Base-by-base conservation (phyloP, 2,797 vertebrate genomes). In the Scolopax bukidnonensis region DNA sequence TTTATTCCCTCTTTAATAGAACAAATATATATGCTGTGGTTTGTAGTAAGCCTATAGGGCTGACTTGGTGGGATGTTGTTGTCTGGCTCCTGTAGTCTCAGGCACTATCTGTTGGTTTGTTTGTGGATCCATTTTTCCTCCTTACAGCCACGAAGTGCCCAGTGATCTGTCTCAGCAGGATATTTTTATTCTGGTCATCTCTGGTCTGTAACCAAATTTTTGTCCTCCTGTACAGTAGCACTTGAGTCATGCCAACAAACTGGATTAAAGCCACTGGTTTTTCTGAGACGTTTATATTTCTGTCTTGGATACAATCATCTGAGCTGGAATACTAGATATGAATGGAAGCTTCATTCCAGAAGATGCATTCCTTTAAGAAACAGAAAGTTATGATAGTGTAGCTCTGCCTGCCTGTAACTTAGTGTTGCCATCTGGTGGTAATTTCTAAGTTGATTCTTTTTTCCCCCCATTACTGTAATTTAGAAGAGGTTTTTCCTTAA, bases 361-460 rank as follows among this genome's bases (percentile, higher is more conserved):
- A 74, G 50, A 25, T 43, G 15, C 76, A 17, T 89, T 89, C 50
- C 61, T 88, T 92, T 36, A 57, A 14, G 54, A 74, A 95, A 91
- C 30, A 8, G 20, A 15, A 89, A 90, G 51, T 89, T 30, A 16
- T 3, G 5, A 5, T 30, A 38, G 28, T 33, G 11, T 23, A 16
- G 50, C 41, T 77, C 67, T 80, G 56, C 67, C 67, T 64, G 41
- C 87, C 74, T 53, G 24, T 51, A 60, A 83, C 83, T 75, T 84
- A 30, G 94, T 96, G 89, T 96, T 97, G 97, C 97, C 96, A 97
- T 80, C 97, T 98, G 85, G 87, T 95, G 97, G 95, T 30, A 16
- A 20, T 43, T 51, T 64, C 76, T 65, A 24, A 12, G 16, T 4
- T 79, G n/a, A 3, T 7, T 23, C 38, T 5, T 10, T 59, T 61